Base-by-base conservation (phyloP, 1,140 invertebrate species). In the Temnothorax longispinosus region DNA sequence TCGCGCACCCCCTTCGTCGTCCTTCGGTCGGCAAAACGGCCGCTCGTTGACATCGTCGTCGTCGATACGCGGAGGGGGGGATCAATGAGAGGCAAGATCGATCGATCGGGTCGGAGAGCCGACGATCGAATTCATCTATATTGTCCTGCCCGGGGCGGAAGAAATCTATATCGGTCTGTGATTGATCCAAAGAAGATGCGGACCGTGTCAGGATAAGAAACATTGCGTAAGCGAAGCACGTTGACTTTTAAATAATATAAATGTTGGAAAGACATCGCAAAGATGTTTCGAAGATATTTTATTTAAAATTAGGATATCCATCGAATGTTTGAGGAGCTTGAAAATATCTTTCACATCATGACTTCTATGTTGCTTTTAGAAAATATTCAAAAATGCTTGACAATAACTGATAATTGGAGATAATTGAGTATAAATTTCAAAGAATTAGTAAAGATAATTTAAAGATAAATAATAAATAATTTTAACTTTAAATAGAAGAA, bases 1-100 rank as follows among this genome's bases (percentile, higher is more conserved):
- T 65, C 62, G 84, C 50, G 52, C 62, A 85, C 82, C 77, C 89
- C 65, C 41, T 69, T 85, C 84, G 74, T 76, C 56, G 78, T 69
- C 52, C 21, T 50, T 72, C 54, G 27, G n/a, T 80, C 60, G 44
- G 35, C 76, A 82, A 81, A 60, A 62, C 52, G 21, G 15, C 62
- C 47, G 64, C 27, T 67, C 38, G 50, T 81, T 54, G 77, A 65
- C 62, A 81, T 41, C 69, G 56, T 80, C 56, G 41, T 75, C 35
- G 72, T 56, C 18, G 6, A 62, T 64, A 44, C 84, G 64, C 50
- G 62, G 11, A 35, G 38, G 65, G 60, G 60, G 65, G 65, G 44
- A 81, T 69, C 77, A 27, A 80, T 86, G 80, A 84, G n/a, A 84
- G 32, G 13, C 41, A 60, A 75, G 35, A 84, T 75, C 27, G 54